Conservation (phyloP, 2,113 vertebrate species). For the Heterotis niloticus region DNA sequence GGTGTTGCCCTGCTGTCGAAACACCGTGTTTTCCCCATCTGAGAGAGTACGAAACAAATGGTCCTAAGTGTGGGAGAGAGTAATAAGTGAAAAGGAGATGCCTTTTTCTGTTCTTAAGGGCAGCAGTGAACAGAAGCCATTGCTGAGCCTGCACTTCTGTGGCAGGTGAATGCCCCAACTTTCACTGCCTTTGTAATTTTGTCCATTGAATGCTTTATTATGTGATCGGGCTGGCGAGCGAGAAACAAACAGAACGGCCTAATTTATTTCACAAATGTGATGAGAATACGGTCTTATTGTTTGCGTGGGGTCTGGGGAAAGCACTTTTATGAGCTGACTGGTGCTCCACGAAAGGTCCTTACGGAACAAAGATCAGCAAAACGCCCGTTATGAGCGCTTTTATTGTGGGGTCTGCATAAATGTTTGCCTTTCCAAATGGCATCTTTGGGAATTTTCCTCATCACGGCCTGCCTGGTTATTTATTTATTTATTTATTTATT, state of each 20-base stretch:
- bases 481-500: background rate
- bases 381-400: background rate
- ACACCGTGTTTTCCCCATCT: conserved; percentile 34
- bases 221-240: conserved; percentile 23
- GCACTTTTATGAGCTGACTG: background rate
- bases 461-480: background rate
- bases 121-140: background rate
- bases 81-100: conserved; percentile 33
- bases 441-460: conserved; percentile 1
- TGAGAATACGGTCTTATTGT: conserved; percentile 16
- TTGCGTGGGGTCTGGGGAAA: background rate
- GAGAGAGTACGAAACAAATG: conserved; percentile 39
- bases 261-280: conserved; percentile 17
- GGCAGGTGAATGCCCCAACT: conserved; percentile 32
- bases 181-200: conserved; percentile 28
- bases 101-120: background rate
- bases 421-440: background rate
- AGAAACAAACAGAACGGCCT: conserved; percentile 24
- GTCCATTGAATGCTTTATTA: conserved; percentile 26
- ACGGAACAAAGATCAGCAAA: conserved; percentile 8
- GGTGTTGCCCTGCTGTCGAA: background rate
- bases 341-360: background rate
- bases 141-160: conserved; percentile 39
- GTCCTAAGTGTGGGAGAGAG: conserved; percentile 32
- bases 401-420: conserved; percentile 16